Evolutionary conservation across 2,113 vertebrate species (phyloP).

Genomic region (Lota lota): DNA sequence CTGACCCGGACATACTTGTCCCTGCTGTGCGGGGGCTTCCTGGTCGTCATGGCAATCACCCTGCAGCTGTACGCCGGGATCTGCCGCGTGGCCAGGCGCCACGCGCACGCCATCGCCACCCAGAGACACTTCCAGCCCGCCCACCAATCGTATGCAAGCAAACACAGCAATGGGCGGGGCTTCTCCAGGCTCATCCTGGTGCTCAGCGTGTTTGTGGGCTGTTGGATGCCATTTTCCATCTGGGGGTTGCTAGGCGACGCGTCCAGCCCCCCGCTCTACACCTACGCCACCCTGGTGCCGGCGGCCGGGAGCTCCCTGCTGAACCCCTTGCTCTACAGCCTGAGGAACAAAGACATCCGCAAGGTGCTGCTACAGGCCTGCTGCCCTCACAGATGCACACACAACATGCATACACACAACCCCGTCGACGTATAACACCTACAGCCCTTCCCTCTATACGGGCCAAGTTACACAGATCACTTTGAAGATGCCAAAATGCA

Average conservation of each 20-base stretch:
- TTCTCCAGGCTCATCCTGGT: conserved; percentile 78
- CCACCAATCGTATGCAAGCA: conserved; percentile 78
- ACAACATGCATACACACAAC: conserved; percentile 74
- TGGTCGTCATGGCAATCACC: conserved; percentile 80
- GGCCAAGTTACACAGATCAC: conserved; percentile 59
- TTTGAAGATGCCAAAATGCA: conserved; percentile 50
- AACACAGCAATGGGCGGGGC: conserved; percentile 54
- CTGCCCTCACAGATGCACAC: conserved; percentile 73
- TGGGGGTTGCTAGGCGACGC: conserved; percentile 86
- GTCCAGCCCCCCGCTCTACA: conserved; percentile 80
- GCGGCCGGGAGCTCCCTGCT: conserved; percentile 90
- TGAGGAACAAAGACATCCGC: conserved; percentile 91
- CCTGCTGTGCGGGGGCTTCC: conserved; percentile 82
- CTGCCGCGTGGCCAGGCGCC: conserved; percentile 83
- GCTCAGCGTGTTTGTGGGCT: conserved; percentile 86
- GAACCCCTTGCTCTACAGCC: conserved; percentile 92
- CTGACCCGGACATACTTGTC: conserved; percentile 84
- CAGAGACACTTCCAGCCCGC: conserved; percentile 86
- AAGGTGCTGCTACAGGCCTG: conserved; percentile 84
- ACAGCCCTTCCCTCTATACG: conserved; percentile 15
- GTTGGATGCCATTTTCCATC: conserved; percentile 91
- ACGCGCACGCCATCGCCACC: conserved; percentile 92
- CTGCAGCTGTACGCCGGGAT: conserved; percentile 90
- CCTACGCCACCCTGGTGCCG: conserved; percentile 85
- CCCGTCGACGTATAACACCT: conserved; percentile 85